Evolutionary conservation across 2,888 invertebrate genomes (phyloP), one percentile per base, ranked within the genome.

Genomic region (Pediacus dermestoides): DNA sequence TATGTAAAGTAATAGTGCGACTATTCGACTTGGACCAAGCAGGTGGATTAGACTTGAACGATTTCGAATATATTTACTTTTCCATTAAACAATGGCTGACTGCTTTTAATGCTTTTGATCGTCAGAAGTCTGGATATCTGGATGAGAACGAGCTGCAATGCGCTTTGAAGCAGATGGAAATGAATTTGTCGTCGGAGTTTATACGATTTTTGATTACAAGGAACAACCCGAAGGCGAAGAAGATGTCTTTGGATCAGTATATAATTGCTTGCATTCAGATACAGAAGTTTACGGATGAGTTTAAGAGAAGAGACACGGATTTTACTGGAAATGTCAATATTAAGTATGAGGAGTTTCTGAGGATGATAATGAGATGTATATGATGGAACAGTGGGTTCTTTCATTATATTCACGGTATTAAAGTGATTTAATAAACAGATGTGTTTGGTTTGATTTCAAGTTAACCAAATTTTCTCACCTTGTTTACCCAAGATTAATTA

Each of bases 191-290:
- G 16, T 42, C 50, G 7, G 63, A 66, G 1, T 66, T 66, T 40
- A 52, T 65, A 4, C 46, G 50, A 30, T 66, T 63, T 46, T 44
- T 66, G 32, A 57, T 66, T 11, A 55, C 52, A 2, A 58, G 59
- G 28, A 54, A 48, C 23, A 58, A 64, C 43, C 58, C 60, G 2
- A 47, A 52, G 13, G 55, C 57, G 3, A 61, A 52, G 30, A 60
- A 48, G 35, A 63, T 68, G 26, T 58, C 65, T 2, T 38, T 68
- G 39, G 66, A 67, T 45, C 67, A 66, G 40, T 67, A 61, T 47
- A 60, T 68, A 4, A 57, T 68, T 2, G 64, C 62, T n/a, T 68
- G 67, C 37, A 64, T 68, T 8, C 67, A 68, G 39, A 67, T 68
- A n/a, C 67, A 68, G 40, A 57, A 55, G 31, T 68, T 63, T 37